Evolutionary conservation across 2,797 vertebrate genomes (phyloP), one percentile per base, ranked within the genome.

Genomic region (Sebastes minor): DNA sequence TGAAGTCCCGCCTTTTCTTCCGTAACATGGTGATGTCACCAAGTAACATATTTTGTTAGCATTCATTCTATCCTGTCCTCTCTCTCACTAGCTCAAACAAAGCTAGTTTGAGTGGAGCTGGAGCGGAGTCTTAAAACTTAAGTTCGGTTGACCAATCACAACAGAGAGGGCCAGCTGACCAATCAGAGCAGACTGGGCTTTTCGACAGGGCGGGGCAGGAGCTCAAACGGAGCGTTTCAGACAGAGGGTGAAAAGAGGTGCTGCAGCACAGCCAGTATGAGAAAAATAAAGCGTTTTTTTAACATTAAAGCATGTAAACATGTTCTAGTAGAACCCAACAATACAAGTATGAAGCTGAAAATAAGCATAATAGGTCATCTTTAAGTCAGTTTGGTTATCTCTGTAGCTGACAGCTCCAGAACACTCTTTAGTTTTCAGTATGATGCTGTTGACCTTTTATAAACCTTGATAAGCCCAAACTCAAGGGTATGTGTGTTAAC

Each of bases 371-470:
- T 49, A 49, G 46, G 46, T 49, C 73, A 67, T 76, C 49, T 64
- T 25, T 67, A 20, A 78, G 72, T 79, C 62, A 63, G 75, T 27
- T 33, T 68, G 69, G 27, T 78, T 80, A 74, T 88, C 75, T 87
- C 1, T 86, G 18, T 52, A 46, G 67, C 80, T 68, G 82, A 75
- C 80, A 70, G 77, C 55, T 76, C 28, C 67, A 82, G 67, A 79
- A 64, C 30, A 65, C 56, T 35, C 72, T 77, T 76, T 64, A 79
- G 52, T 80, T 88, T 83, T 74, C 55, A 32, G 42, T 35, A 32
- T 80, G 69, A 68, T 62, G 60, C 68, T 70, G 70, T 71, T 87
- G 85, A 86, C 83, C 89, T 85, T 88, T 85, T 59, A 61, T 66
- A 72, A 81, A 20, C 73, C 60, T 71, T 56, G 12, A 86, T 66